Conservation (phyloP, 2,797 vertebrate species). For the Micromesistius poutassou region DNA sequence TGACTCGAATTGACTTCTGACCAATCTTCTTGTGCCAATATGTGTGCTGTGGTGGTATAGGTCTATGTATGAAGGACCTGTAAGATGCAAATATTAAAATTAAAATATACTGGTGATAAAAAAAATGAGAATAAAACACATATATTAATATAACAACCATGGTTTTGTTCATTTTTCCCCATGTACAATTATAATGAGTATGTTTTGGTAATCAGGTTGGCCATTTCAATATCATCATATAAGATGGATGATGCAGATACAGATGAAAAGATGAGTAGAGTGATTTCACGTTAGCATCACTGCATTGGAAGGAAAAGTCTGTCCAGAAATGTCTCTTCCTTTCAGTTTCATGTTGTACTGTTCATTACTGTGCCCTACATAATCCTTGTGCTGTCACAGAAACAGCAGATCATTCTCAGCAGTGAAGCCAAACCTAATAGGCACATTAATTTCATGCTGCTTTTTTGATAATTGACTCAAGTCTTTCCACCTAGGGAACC, state of each 20-base stretch:
- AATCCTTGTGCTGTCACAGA: slow-evolving; percentile 26
- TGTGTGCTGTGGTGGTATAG: slow-evolving; percentile 68
- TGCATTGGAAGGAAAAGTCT: neutral
- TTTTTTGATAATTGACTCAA: slow-evolving; percentile 49
- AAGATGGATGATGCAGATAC: neutral
- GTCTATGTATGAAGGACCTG: slow-evolving; percentile 60
- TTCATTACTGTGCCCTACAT: neutral
- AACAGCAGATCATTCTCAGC: slow-evolving; percentile 28
- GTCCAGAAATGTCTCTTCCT: neutral
- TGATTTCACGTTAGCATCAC: neutral
- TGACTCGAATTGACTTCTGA: slow-evolving; percentile 68
- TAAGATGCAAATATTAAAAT: slow-evolving; percentile 65
- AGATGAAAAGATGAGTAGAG: neutral
- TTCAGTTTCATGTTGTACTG: neutral
- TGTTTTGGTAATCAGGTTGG: neutral
- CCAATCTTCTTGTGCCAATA: slow-evolving; percentile 69
- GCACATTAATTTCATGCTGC: slow-evolving; percentile 52
- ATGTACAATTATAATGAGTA: neutral
- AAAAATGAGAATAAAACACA: slow-evolving; percentile 66
- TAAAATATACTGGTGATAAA: slow-evolving; percentile 59
- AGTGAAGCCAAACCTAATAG: slow-evolving; percentile 37
- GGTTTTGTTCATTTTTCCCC: slow-evolving; percentile 20
- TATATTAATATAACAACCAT: slow-evolving; percentile 69
- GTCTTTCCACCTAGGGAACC: slow-evolving; percentile 43
- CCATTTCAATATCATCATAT: neutral